phyloP scores from a whole-genome alignment of 2,888 invertebrate genomes.

The Hydraecia micacea region DNA sequence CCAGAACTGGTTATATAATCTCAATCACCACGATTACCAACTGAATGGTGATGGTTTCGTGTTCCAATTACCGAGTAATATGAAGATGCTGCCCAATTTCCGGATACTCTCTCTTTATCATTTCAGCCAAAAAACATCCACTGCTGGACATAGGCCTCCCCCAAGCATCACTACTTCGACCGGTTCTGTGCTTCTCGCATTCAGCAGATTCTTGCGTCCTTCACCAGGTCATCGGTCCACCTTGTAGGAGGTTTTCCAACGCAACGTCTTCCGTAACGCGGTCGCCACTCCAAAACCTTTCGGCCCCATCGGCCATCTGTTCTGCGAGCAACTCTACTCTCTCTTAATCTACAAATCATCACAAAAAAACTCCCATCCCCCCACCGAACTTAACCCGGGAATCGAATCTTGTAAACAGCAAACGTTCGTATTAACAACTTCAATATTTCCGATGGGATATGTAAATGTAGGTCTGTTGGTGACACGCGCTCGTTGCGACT shows the following conservation, averaged over 20 bases:
- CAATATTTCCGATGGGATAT: constrained; percentile 64
- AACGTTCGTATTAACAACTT: constrained; percentile 60
- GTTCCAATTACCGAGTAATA: not conserved
- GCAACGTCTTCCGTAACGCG: too few relatives aligned
- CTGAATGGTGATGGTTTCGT: not conserved
- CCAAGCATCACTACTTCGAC: too few relatives aligned
- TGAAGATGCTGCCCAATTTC: not conserved
- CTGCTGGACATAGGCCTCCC: too few relatives aligned
- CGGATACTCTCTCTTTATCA: not conserved
- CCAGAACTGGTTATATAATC: not conserved
- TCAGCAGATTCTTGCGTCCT: not conserved
- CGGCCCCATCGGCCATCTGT: not conserved
- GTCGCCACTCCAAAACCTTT: not conserved
- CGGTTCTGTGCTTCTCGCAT: not conserved
- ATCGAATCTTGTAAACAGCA: constrained; percentile 53
- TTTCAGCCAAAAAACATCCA: not conserved
- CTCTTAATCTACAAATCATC: not conserved
- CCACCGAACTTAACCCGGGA: constrained; percentile 22
- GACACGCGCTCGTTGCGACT: constrained; percentile 51
- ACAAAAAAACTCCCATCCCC: not conserved
- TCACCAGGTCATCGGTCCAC: not conserved
- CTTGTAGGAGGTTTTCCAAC: not conserved
- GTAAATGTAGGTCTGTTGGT: constrained; percentile 61
- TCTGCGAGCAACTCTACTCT: too few relatives aligned
- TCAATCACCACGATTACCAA: not conserved